phyloP scores from a whole-genome alignment of 2,797 vertebrate species.

The Falco biarmicus region DNA sequence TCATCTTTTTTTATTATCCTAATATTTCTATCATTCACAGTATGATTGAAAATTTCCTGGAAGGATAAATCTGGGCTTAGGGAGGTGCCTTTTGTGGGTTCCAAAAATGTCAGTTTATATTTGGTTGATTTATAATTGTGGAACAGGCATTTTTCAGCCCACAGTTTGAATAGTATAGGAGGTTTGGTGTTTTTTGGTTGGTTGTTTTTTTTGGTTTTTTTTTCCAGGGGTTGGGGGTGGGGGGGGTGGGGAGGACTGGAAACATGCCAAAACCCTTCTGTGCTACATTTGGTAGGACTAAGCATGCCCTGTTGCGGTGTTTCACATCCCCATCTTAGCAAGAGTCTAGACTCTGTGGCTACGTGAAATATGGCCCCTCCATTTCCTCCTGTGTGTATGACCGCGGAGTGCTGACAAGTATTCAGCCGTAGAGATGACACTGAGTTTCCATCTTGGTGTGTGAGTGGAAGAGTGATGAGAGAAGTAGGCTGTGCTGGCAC shows the following conservation, averaged over 20 bases:
- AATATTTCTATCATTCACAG: background rate
- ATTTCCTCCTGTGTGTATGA: background rate
- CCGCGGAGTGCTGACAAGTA: background rate
- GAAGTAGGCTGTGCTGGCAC: background rate
- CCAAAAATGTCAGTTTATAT: constrained; percentile 22
- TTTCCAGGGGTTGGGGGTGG: no score
- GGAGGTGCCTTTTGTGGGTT: constrained; percentile 28
- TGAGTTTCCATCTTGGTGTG: background rate
- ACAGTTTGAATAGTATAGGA: background rate
- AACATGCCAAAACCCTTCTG: background rate
- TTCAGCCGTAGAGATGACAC: background rate
- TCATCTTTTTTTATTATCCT: background rate
- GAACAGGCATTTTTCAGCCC: constrained; percentile 26
- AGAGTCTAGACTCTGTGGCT: constrained; percentile 21
- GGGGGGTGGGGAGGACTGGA: background rate
- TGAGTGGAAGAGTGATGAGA: background rate
- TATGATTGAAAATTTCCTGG: constrained; percentile 63
- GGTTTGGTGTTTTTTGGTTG: background rate
- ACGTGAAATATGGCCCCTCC: background rate
- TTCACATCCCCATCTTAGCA: background rate
- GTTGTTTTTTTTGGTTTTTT: background rate
- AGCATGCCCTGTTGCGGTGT: background rate
- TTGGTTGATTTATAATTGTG: constrained; percentile 28
- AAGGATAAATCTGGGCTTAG: constrained; percentile 16
- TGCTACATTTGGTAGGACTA: background rate